Base-by-base conservation (phyloP, 2,113 vertebrate genomes). In the Cyanoderma ruficeps region DNA sequence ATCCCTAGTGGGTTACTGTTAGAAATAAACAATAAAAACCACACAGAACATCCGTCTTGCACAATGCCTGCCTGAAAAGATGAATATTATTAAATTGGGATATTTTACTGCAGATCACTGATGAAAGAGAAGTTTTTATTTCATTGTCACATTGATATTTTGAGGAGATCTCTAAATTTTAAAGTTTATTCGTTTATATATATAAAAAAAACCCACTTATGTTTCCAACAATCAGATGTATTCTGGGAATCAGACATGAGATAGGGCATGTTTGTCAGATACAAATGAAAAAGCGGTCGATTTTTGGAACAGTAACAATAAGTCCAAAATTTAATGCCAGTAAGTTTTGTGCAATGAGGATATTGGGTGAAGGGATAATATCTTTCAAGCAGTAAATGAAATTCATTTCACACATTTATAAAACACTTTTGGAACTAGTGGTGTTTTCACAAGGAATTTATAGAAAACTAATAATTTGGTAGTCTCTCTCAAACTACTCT, bases 281-380 rank as follows among this genome's bases (percentile, higher is more conserved):
- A 37, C 17, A 80, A 85, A 83, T 14, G 14, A 35, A 64, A 80
- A 90, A 61, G 27, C 6, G 19, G 7, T 17, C 23, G 10, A 6
- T 20, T 65, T 89, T 22, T 77, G 31, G 52, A 92, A 84, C 20
- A 79, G 9, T 42, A 63, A 78, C 2, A 10, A 50, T 41, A 94
- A 59, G 24, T 10, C 7, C 35, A 93, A 85, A 92, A 64, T 31
- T 18, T 46, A 76, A 53, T 0, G 0, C n/a, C 56, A 67, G 7
- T 19, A 64, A 56, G 10, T 15, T 16, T 9, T 49, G 28, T 55
- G 39, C 39, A 77, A 53, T 30, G 14, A 9, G 9, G 25, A 71
- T 35, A 63, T 0, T 22, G 24, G 18, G 7, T 4, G 1, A 89
- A 77, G 41, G 37, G 15, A 42, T 21, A 2, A 57, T 28, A 67